phyloP scores from a whole-genome alignment of 2,797 vertebrate genomes.

The Spea hammondii region DNA sequence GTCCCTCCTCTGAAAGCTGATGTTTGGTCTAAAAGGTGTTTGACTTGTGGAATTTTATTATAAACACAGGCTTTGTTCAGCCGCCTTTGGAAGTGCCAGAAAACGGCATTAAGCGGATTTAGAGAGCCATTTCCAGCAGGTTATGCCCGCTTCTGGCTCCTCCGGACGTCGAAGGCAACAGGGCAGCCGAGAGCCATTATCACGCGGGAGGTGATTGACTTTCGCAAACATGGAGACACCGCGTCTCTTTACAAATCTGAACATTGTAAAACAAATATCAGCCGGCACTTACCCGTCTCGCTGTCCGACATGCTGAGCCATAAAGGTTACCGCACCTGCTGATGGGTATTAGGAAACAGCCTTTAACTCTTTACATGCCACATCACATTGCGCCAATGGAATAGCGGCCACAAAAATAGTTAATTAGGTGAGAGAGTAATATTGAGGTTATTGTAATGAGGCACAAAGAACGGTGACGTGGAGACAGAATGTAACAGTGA shows the following conservation, averaged over 20 bases:
- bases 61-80: slow-evolving; percentile 22
- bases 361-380: no score
- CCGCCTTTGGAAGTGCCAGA: slow-evolving; percentile 44
- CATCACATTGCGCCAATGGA: no score
- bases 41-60: slow-evolving; percentile 34
- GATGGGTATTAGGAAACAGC: no score
- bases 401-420: no score
- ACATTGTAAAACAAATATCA: background rate
- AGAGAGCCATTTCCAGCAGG: slow-evolving; percentile 52
- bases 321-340: no score
- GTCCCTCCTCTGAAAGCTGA: no score
- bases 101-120: slow-evolving; percentile 54
- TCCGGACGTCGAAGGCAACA: slow-evolving; percentile 51
- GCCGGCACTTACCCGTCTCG: background rate
- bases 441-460: no score
- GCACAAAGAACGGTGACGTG: no score
- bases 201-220: slow-evolving; percentile 16
- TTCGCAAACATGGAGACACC: no score
- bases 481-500: no score
- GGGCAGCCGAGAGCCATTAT: slow-evolving; percentile 55
- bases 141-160: slow-evolving; percentile 47
- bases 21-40: slow-evolving; percentile 34
- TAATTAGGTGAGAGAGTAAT: no score
- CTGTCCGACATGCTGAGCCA: no score
- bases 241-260: background rate